Conservation (phyloP, 2,888 invertebrate genomes). For the Drosophila neotestacea region DNA sequence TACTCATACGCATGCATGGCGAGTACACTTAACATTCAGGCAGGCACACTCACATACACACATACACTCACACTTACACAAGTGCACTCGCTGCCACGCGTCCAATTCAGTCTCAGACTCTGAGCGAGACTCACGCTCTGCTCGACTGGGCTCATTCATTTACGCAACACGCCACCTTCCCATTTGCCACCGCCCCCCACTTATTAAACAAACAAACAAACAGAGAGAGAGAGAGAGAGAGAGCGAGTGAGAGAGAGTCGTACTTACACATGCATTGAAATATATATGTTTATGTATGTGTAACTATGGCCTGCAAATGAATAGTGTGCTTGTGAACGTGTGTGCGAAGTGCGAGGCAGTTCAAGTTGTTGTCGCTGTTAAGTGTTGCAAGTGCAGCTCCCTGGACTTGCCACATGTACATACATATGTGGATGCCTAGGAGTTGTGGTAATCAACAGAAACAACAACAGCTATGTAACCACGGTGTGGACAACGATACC, state of each 20-base stretch:
- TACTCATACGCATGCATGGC: conserved; percentile 79
- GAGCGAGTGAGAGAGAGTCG: conserved; percentile 1
- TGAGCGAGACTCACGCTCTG: conserved; percentile 35
- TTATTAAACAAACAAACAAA: conserved; percentile 62
- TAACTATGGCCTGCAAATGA: conserved; percentile 71
- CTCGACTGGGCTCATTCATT: conserved; percentile 75
- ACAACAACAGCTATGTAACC: conserved; percentile 19
- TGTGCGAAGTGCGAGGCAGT: conserved; percentile 41
- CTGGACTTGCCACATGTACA: conserved; percentile 13
- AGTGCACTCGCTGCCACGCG: conserved; percentile 70
- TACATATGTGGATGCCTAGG: neutral
- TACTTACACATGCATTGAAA: conserved; percentile 16
- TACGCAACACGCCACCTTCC: conserved; percentile 66
- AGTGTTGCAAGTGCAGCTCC: conserved; percentile 20
- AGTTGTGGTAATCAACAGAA: conserved; percentile 16
- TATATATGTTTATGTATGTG: conserved; percentile 26
- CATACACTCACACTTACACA: conserved; percentile 48
- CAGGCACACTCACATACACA: conserved; percentile 47
- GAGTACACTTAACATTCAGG: conserved; percentile 73
- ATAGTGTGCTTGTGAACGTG: conserved; percentile 57
- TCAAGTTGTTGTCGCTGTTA: conserved; percentile 53
- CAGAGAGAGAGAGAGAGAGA: neutral
- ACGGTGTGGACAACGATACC: conserved; percentile 21
- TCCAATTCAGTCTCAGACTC: conserved; percentile 50
- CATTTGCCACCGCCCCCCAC: conserved; percentile 63